phyloP scores from a whole-genome alignment of 2,113 vertebrate species.

The Sigmodon hispidus region DNA sequence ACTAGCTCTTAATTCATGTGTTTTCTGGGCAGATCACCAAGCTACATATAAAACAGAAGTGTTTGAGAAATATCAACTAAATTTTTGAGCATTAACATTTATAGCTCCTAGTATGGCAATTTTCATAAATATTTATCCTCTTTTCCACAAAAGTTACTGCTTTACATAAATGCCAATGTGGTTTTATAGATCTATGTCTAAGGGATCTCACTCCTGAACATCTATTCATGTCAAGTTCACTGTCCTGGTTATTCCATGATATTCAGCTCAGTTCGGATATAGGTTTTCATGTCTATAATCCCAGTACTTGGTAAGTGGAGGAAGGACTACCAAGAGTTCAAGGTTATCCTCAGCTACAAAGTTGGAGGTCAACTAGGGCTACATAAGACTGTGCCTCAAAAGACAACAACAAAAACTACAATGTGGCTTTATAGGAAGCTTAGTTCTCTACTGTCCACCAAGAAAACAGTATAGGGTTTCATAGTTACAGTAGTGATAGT shows the following conservation, averaged over 20 bases:
- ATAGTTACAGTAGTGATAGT: not conserved
- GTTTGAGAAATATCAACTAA: not conserved
- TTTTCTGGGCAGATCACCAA: not conserved
- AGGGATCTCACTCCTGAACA: not conserved
- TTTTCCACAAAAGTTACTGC: not conserved
- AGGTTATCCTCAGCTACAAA: not conserved
- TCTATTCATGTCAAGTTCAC: not conserved
- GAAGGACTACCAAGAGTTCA: not conserved
- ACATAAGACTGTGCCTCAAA: not conserved
- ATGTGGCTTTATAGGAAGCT: not conserved
- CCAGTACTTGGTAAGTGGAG: not conserved
- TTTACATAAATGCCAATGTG: not conserved
- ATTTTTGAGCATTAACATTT: not conserved
- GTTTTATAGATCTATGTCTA: not conserved
- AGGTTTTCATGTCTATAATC: not conserved
- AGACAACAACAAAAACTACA: not conserved
- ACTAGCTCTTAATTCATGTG: not conserved
- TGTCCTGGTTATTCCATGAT: not conserved
- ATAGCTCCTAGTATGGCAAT: not conserved
- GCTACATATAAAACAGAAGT: not conserved
- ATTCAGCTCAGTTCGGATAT: not conserved
- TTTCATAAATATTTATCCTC: slow-evolving; percentile 43
- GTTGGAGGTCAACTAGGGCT: not conserved
- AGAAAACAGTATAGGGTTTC: not conserved
- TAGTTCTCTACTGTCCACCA: not conserved